Percentiles rank a stretch among this genome's conserved stretches.
These are phyloP conservation scores for Cephus spinipes DNA, from an alignment of 2,888 invertebrate species.

Conservation along the genomic window DNA sequence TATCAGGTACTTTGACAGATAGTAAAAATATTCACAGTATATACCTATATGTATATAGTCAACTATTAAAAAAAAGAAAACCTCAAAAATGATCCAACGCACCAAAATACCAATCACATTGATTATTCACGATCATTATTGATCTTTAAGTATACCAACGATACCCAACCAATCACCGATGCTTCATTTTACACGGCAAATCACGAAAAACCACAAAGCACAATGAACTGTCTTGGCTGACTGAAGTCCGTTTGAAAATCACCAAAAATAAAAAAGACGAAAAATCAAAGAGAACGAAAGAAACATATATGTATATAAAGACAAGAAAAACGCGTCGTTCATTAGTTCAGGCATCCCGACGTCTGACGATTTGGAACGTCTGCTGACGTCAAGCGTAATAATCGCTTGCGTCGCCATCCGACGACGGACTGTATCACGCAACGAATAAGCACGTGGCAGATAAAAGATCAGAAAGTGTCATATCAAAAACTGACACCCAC, in stretches of 20 bases:
- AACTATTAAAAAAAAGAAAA: no score
- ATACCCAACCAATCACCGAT: not conserved
- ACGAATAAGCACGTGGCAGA: no score
- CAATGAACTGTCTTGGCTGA: not conserved
- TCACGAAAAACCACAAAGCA: not conserved
- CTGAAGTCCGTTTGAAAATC: not conserved
- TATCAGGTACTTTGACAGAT: no score
- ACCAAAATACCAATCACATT: not conserved
- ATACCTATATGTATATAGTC: no score
- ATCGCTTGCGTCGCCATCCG: not conserved
- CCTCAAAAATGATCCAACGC: no score
- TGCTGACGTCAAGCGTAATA: not conserved
- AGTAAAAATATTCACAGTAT: no score
- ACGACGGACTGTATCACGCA: not conserved
- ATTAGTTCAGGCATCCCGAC: not conserved
- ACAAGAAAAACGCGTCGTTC: not conserved
- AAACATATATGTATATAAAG: not conserved
- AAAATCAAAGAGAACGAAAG: not conserved
- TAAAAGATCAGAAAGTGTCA: not conserved
- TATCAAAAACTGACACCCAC: no score
- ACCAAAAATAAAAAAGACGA: not conserved
- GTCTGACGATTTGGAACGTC: not conserved
- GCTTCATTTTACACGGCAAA: not conserved
- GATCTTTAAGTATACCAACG: not conserved
- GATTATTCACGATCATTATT: not conserved